Evolutionary conservation across 1,140 invertebrate species (phyloP), one percentile per base, ranked within the genome.

Genomic region (Solenopsis invicta): DNA sequence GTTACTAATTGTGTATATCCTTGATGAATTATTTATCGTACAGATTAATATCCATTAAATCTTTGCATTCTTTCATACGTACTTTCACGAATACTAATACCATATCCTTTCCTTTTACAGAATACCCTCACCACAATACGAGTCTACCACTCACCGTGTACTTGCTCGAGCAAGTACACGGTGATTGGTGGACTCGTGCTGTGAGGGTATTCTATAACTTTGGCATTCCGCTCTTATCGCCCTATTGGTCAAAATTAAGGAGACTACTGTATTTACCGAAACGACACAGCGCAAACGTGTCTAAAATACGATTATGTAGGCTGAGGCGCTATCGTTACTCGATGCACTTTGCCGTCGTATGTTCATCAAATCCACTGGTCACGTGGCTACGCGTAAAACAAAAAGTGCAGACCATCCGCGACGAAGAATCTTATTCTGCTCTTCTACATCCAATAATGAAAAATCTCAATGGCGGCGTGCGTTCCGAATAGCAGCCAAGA

Each of bases 211-310:
- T n/a, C n/a, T n/a, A n/a, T n/a, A n/a, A n/a, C n/a, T n/a, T n/a
- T n/a, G n/a, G n/a, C n/a, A n/a, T n/a, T n/a, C n/a, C n/a, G n/a
- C n/a, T n/a, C n/a, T n/a, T n/a, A n/a, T n/a, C n/a, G n/a, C n/a
- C n/a, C n/a, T n/a, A n/a, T n/a, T n/a, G n/a, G n/a, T n/a, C n/a
- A n/a, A n/a, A n/a, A n/a, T n/a, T n/a, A n/a, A n/a, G n/a, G n/a
- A n/a, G n/a, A n/a, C n/a, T n/a, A n/a, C n/a, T n/a, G n/a, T n/a
- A 59, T 91, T 93, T 92, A 97, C 96, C 97, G 90, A 95, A 96
- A 76, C 97, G 95, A 85, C 96, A 97, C 5, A 97, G 93, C 24
- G 97, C 93, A 16, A 97, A 93, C 2, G 96, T 97, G 94, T 97
- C 97, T 24, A 97, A 87, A 52, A 96, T 93, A 34, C 96, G 41